A percentile compares a stretch with the other conserved stretches of the same genome.
Evolutionary conservation across 2,113 vertebrate genomes (phyloP).

Genomic region (Bubo bubo): DNA sequence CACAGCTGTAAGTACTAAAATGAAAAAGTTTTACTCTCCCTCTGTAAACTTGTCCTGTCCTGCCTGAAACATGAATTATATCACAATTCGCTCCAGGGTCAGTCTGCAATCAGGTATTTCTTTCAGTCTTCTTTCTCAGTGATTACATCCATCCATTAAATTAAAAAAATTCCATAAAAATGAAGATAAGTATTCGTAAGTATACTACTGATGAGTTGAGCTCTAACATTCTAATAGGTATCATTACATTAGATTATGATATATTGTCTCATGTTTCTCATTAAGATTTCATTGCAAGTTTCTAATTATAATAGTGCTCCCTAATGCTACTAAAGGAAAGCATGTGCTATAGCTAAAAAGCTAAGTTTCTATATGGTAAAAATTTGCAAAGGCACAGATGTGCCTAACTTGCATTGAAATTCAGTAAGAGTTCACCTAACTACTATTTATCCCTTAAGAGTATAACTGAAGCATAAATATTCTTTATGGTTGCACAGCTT

Average conservation of each 20-base stretch:
- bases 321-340: not conserved
- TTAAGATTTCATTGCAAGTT: conserved; percentile 57
- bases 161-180: conserved; percentile 33
- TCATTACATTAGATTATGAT: conserved; percentile 65
- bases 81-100: conserved; percentile 18
- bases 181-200: conserved; percentile 47
- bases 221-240: conserved; percentile 56
- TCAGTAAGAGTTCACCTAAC: not conserved
- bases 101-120: conserved; percentile 45
- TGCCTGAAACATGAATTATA: conserved; percentile 31
- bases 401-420: not conserved
- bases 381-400: not conserved
- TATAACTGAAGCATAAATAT: not conserved
- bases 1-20: not conserved
- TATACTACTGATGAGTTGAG: conserved; percentile 56
- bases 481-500: not conserved
- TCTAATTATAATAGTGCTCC: conserved; percentile 55
- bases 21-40: not conserved
- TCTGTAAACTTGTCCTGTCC: not conserved
- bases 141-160: conserved; percentile 63
- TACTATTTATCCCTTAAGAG: not conserved
- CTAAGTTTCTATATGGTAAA: not conserved
- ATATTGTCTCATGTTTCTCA: conserved; percentile 62
- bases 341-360: not conserved
- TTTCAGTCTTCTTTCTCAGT: conserved; percentile 23